Base-by-base conservation (phyloP, 2,113 vertebrate genomes). In the Oriolus oriolus region DNA sequence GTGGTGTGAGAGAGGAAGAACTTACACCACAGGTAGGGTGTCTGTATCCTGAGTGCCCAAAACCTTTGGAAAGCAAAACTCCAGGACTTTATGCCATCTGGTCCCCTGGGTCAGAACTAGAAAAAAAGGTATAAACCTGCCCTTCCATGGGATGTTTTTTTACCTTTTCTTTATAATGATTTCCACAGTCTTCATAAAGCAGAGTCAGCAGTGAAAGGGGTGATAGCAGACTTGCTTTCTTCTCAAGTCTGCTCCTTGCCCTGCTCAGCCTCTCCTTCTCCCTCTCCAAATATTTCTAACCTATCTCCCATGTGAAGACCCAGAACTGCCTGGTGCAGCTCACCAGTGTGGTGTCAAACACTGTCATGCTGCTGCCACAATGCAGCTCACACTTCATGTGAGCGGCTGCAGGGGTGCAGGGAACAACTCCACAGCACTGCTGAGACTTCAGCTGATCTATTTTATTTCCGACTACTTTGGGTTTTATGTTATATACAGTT, bases 21-120 rank as follows among this genome's bases (percentile, higher is more conserved):
- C 54, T 53, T 14, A 4, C 3, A 11, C 12, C 1, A 0, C 0
- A 1, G 18, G 12, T 5, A 19, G 12, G 11, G 4, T 2, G 1
- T 83, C 28, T 2, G 6, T 16, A 74, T 15, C 16, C 61, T 13
- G 17, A 54, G 47, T 26, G 15, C 13, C 24, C 2, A 7, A 79
- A 60, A 8, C 10, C 13, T 42, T 23, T 17, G 15, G 27, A 57
- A 84, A 63, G 9, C 30, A 81, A 42, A 84, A 37, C 22, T 17
- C 9, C 10, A 26, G 16, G 37, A 28, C 42, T 75, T 59, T 42
- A 41, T n/a, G 31, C 3, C 24, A 63, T 21, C 27, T 64, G 11
- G 18, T 41, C 3, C 2, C 33, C 16, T 37, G 14, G 9, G 13
- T 37, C 33, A 75, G 24, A 47, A 18, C 18, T 45, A 13, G 7